Base-by-base conservation (phyloP, 2,113 vertebrate genomes). In the Peromyscus californicus region DNA sequence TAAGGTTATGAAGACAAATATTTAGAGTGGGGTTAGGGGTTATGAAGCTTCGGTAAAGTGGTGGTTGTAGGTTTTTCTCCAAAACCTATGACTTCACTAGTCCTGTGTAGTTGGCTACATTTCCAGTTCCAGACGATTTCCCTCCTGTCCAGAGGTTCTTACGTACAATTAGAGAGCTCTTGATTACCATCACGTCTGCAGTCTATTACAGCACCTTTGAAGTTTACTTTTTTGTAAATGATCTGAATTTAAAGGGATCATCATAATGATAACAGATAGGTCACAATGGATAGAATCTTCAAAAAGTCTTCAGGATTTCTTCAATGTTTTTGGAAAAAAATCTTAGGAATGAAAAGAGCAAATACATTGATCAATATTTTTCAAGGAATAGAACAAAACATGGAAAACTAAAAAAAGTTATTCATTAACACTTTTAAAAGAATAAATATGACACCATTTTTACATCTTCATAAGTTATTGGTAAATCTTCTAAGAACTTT, bases 181-280 rank as follows among this genome's bases (percentile, higher is more conserved):
- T 65, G 5, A 7, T 31, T 31, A 45, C 24, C 7, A 45, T 19
- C 7, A 85, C 10, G 2, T 29, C 82, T 45, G 15, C 3, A 31
- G 1, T 63, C 1, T 5, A 29, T 8, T 9, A 31, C 8, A 65
- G 26, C 24, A 63, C 7, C 1, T 0, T 29, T 10, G 4, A 42
- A 1, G 7, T 31, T 63, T 42, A 19, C 7, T 10, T 29, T 84
- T 42, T 39, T 61, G 90, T 39, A 15, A 96, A 79, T 95, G 93
- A 98, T 96, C 31, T 84, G 0, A 13, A 67, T 91, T 87, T 96
- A 69, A 48, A 96, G 93, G 67, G 1, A 92, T n/a, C 97, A 92
- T 86, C 33, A 3, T 78, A 45, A 76, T 31, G 33, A 45, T 5
- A 31, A 61, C 2, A n/a, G 51, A 9, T 57, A 80, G 67, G 0